phyloP scores from a whole-genome alignment of 2,113 vertebrate genomes.

The Stercorarius parasiticus region DNA sequence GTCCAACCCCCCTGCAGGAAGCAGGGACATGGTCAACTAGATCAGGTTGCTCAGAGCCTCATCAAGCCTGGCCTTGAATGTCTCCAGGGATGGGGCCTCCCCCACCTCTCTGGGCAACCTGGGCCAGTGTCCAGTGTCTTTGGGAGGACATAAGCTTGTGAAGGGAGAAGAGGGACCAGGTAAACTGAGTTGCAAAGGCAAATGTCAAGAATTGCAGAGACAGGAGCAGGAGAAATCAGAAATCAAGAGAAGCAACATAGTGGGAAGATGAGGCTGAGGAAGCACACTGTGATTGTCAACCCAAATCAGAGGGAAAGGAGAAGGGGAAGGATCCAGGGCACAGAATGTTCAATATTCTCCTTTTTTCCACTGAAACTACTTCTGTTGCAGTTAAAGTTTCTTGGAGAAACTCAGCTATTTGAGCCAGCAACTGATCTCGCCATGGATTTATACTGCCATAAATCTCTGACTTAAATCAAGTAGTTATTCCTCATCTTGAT shows the following conservation, averaged over 20 bases:
- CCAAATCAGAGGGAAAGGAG: neutral
- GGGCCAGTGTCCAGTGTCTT: neutral
- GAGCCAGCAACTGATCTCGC: neutral
- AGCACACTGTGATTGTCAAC: neutral
- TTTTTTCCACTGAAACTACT: neutral
- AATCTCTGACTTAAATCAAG: neutral
- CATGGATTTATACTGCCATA: neutral
- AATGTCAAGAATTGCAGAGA: neutral
- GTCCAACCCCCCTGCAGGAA: no score
- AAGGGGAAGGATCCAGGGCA: neutral
- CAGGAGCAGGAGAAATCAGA: neutral
- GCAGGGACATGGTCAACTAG: no score
- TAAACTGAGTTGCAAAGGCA: neutral
- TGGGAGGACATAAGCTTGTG: neutral
- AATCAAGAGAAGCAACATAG: neutral
- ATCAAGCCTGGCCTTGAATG: no score
- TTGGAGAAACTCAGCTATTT: neutral
- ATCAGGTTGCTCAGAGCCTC: no score
- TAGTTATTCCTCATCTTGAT: neutral
- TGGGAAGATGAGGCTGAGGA: neutral
- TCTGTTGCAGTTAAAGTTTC: neutral
- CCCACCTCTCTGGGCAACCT: no score
- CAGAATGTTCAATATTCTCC: neutral
- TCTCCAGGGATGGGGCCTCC: no score
- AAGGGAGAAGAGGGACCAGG: neutral